Evolutionary conservation across 2,888 invertebrate species (phyloP), one percentile per base, ranked within the genome.

Genomic region (Esperia sulphurella): DNA sequence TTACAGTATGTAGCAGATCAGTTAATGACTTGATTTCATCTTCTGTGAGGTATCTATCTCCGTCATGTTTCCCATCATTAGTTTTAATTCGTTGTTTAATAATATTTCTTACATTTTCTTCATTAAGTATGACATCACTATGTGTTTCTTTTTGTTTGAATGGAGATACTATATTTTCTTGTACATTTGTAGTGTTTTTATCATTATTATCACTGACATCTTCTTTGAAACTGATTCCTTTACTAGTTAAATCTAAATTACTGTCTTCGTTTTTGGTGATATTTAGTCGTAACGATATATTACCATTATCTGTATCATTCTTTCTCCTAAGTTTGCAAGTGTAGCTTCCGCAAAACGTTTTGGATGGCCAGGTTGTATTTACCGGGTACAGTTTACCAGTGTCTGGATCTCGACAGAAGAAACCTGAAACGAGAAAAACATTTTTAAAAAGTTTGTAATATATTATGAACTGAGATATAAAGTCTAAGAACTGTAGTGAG

Each of bases 321-420:
- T 57, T 71, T 52, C 62, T 71, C 50, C 74, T 75, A 0, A 86
- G 51, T 54, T 72, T 85, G 61, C 90, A 90, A 5, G 83, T 82
- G 52, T 87, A 90, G 54, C 80, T 85, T 1, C 90, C 90, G 43
- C 90, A 90, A 49, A 90, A 90, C 1, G 77, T 65, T 14, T 67
- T 63, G 0, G 90, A 79, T 1, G 71, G 59, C 90, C 90, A 90
- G 7, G 86, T 83, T 14, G 79, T 65, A 54, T 88, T 86, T 0
- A 78, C 68, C 6, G 73, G 56, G 50, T 90, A 68, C 1, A 85
- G 63, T 50, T 76, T 76, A 0, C 80, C 81, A 0, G 88, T 83
- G 14, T 88, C 86, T 14, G 90, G 90, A 61, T 90, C 90, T 54
- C 80, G 73, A 56, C 90, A 90, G 62, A 72, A 81, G 37, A 78